Conservation (phyloP, 2,113 vertebrate species). For the Cebus imitator region DNA sequence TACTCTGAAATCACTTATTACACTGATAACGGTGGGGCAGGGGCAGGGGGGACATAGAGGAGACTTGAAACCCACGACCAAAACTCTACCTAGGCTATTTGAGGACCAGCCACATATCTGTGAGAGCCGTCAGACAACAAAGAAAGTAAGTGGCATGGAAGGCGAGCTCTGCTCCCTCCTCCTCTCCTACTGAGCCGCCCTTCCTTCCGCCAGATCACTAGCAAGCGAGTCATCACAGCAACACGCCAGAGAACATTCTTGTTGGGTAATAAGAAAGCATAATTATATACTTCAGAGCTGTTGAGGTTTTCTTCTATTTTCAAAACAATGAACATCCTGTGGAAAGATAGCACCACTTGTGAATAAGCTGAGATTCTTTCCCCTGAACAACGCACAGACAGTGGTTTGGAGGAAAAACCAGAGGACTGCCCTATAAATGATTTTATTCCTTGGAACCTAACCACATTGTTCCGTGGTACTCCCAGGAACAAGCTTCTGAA, state of each 20-base stretch:
- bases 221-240: not conserved
- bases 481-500: not conserved
- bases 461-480: not conserved
- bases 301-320: constrained; percentile 65
- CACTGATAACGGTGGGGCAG: constrained; percentile 29
- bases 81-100: not conserved
- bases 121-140: not conserved
- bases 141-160: not conserved
- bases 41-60: not conserved
- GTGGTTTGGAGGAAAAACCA: constrained; percentile 28
- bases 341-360: constrained; percentile 44
- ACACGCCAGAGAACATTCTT: constrained; percentile 56
- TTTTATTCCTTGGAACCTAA: not conserved
- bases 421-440: not conserved
- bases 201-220: not conserved
- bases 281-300: constrained; percentile 66
- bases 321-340: constrained; percentile 61
- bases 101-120: not conserved
- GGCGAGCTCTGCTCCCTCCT: not conserved
- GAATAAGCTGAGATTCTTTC: constrained; percentile 37
- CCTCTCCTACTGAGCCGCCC: not conserved
- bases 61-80: constrained; percentile 16
- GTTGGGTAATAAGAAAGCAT: constrained; percentile 50
- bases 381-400: not conserved
- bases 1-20: constrained; percentile 65